phyloP scores from a whole-genome alignment of 2,888 invertebrate species.

The Ormyrus pomaceus region DNA sequence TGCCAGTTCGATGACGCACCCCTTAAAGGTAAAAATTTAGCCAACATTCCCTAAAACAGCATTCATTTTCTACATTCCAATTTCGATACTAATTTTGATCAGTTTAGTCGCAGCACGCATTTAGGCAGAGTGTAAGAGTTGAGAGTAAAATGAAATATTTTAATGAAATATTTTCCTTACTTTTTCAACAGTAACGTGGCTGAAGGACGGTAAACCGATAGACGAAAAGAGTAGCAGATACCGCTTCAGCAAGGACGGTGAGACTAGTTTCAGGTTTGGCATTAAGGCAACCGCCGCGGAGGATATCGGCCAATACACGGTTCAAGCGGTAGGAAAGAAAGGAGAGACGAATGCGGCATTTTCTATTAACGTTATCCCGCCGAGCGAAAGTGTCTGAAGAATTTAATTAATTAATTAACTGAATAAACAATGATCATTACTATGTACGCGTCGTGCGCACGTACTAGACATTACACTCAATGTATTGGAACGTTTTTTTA shows the following conservation, averaged over 20 bases:
- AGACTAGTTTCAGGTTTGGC: slow-evolving; percentile 86
- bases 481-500: slow-evolving; percentile 41
- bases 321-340: slow-evolving; percentile 90
- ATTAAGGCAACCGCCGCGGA: slow-evolving; percentile 85
- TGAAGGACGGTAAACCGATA: slow-evolving; percentile 94
- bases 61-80: neutral
- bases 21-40: slow-evolving; percentile 75
- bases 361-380: slow-evolving; percentile 86
- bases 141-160: neutral
- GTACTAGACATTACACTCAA: slow-evolving; percentile 22
- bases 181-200: slow-evolving; percentile 81
- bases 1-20: slow-evolving; percentile 84
- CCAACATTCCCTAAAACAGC: neutral
- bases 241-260: slow-evolving; percentile 89
- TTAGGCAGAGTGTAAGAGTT: too few relatives aligned
- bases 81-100: neutral
- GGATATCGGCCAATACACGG: slow-evolving; percentile 93
- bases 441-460: slow-evolving; percentile 50
- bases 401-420: neutral
- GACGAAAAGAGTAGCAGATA: slow-evolving; percentile 87
- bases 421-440: slow-evolving; percentile 41
- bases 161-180: neutral
- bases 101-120: too few relatives aligned
- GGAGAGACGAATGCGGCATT: slow-evolving; percentile 90
- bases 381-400: slow-evolving; percentile 73